Base-by-base conservation (phyloP, 2,797 vertebrate species). In the Notoglanidium macrostoma region DNA sequence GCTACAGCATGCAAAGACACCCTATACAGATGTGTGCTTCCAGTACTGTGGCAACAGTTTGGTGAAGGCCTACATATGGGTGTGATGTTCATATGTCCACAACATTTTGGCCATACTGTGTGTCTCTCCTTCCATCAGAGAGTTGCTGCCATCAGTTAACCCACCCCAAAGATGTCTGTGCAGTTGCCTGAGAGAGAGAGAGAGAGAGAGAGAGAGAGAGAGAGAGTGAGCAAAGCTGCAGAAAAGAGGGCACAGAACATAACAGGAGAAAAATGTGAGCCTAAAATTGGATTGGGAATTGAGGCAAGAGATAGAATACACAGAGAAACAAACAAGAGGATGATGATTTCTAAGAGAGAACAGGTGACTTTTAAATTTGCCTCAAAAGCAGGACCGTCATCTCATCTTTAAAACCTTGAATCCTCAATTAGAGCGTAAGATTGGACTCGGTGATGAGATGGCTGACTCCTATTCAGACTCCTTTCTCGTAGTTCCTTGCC, bases 101-200 rank as follows among this genome's bases (percentile, higher is more conserved):
- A 67, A 29, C 12, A 26, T 1, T 65, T 65, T 65, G 63, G 65
- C 29, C 29, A 67, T 32, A 67, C 15, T 14, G 65, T 15, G 12
- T 67, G 23, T n/a, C 10, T 79, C 74, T 78, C 21, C 26, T 55
- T 86, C 61, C 88, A 81, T 68, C 70, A 85, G 79, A 88, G 57
- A 83, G 57, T 23, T 29, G 29, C n/a, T 76, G 77, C 88, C 89
- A 88, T 85, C 74, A 78, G 86, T 87, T 87, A 87, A 79, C 40
- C 87, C 23, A 73, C 32, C 87, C 23, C 82, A 86, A 90, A 89
- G 83, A 73, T 85, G 32, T 59, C 73, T 40, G 26, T 65, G 65
- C 67, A 76, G 86, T 74, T 26, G 81, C 32, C 70, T 67, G 29
- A 65, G 67, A 81, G 70, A 29, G 12, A 79, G 83, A 73, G 73